These are phyloP conservation scores for Papilio polyxenes DNA, from an alignment of 1,140 invertebrate genomes.

Conservation along the genomic window DNA sequence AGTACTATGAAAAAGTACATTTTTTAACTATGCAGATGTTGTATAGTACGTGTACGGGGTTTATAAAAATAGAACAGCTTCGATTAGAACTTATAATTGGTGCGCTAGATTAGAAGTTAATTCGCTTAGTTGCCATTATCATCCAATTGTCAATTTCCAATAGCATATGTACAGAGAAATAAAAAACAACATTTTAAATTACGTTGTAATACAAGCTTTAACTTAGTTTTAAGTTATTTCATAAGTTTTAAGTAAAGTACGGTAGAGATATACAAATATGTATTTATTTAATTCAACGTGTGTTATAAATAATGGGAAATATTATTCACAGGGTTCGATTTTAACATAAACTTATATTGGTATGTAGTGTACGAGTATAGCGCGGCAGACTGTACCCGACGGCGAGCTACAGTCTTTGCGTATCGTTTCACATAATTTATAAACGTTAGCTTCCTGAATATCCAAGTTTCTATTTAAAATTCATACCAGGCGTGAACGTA, in stretches of 20 bases:
- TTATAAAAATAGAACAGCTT: neutral
- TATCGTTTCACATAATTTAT: conserved; percentile 10
- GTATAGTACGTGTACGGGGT: neutral
- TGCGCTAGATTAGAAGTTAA: neutral
- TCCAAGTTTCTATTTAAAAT: conserved; percentile 20
- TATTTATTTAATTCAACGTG: no score
- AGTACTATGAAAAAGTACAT: no score
- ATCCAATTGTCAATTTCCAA: neutral
- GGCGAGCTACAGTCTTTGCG: neutral
- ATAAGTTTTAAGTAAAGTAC: no score
- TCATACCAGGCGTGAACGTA: conserved; percentile 21
- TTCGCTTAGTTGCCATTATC: neutral
- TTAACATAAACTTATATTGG: neutral
- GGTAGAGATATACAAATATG: no score
- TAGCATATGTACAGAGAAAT: neutral
- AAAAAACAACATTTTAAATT: neutral
- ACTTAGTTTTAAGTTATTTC: no score
- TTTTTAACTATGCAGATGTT: no score
- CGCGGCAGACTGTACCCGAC: neutral
- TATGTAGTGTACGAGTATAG: neutral
- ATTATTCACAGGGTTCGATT: no score
- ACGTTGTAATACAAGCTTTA: no score
- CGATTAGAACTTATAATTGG: neutral
- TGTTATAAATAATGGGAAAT: no score
- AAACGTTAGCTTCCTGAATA: conserved; percentile 25